Conservation (phyloP, 1,140 invertebrate species). For the Mesaphorura yosii region DNA sequence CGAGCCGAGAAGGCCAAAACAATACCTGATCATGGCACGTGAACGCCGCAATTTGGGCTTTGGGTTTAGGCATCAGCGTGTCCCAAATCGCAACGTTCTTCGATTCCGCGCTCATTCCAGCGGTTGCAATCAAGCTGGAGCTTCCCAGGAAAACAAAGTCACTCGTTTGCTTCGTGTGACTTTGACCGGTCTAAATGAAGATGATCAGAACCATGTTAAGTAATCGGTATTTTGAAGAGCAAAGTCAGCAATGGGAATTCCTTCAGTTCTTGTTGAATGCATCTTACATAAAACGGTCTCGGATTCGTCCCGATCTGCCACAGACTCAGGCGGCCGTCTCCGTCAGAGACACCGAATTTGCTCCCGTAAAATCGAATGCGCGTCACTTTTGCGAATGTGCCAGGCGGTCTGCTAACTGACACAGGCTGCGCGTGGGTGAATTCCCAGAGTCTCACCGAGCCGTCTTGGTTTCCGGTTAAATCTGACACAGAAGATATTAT, state of each 20-base stretch:
- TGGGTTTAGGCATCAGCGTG: constrained; percentile 86
- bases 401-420: constrained; percentile 73
- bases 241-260: neutral
- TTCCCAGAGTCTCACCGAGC: constrained; percentile 94
- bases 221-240: too few species aligned
- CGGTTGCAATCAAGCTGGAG: constrained; percentile 92
- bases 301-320: constrained; percentile 72
- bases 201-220: too few species aligned
- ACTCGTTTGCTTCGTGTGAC: constrained; percentile 91
- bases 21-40: constrained; percentile 75
- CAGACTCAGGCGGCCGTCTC: constrained; percentile 72
- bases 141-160: constrained; percentile 97
- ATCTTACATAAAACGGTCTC: constrained; percentile 91
- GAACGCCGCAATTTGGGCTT: constrained; percentile 84
- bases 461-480: constrained; percentile 91
- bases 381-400: constrained; percentile 91
- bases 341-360: constrained; percentile 91
- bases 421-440: constrained; percentile 88
- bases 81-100: constrained; percentile 99
- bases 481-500: constrained; percentile 45
- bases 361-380: constrained; percentile 93
- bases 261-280: constrained; percentile 3
- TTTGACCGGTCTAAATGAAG: constrained; percentile 78
- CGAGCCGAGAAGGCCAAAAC: too few species aligned
- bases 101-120: constrained; percentile 90